These are phyloP conservation scores for Philereme vetulata DNA, from an alignment of 2,888 invertebrate species.

Conservation along the genomic window DNA sequence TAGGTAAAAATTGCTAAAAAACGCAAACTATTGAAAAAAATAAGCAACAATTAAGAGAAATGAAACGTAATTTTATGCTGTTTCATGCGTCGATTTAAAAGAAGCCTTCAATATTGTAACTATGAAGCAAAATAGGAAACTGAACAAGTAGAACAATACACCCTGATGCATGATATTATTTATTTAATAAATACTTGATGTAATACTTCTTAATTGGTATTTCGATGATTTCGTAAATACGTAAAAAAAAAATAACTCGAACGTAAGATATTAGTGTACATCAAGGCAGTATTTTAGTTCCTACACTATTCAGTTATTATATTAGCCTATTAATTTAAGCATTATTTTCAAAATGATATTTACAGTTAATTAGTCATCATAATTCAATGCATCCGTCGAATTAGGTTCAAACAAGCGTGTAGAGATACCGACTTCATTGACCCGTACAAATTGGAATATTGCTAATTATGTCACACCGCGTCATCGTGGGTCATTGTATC, in stretches of 20 bases:
- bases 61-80: too few species aligned
- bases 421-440: slow-evolving; percentile 51
- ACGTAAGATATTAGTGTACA: neutral
- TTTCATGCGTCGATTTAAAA: neutral
- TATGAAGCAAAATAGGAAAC: neutral
- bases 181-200: too few species aligned
- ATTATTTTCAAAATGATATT: neutral
- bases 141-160: neutral
- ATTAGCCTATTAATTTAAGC: neutral
- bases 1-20: too few species aligned
- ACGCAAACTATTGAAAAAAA: too few species aligned
- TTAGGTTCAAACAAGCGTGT: slow-evolving; percentile 49
- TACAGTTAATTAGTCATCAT: slow-evolving; percentile 18
- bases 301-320: neutral
- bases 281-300: neutral
- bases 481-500: slow-evolving; percentile 35
- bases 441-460: slow-evolving; percentile 49
- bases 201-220: too few species aligned
- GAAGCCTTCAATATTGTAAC: neutral
- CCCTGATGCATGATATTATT: neutral
- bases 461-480: slow-evolving; percentile 31
- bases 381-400: slow-evolving; percentile 44
- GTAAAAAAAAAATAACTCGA: too few species aligned
- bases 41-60: too few species aligned
- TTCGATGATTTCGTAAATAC: too few species aligned